These are phyloP conservation scores for Heterotilapia buettikoferi DNA, from an alignment of 2,113 vertebrate genomes.

Conservation along the genomic window DNA sequence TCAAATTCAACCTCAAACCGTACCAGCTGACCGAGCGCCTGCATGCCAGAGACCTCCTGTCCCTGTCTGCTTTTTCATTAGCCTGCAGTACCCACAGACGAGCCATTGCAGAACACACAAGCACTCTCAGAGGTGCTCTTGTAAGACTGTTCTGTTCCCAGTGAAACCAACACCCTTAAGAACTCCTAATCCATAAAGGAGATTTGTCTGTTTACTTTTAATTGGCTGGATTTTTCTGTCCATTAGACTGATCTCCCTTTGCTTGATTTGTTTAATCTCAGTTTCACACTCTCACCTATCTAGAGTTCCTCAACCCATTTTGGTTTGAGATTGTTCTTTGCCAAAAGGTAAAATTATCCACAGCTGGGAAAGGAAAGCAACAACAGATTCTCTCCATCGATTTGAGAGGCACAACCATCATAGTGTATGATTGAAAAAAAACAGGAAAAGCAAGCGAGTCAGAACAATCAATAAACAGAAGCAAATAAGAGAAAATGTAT, in stretches of 20 bases:
- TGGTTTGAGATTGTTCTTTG: background rate
- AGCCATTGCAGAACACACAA: constrained; percentile 12
- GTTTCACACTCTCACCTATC: background rate
- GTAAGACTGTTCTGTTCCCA: background rate
- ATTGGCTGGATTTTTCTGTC: constrained; percentile 1
- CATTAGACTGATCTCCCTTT: background rate
- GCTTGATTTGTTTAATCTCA: background rate
- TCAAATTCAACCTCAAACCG: constrained; percentile 31
- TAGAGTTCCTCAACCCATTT: background rate
- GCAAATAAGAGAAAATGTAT: background rate
- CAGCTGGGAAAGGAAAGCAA: background rate
- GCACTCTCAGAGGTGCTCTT: background rate
- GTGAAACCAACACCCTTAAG: background rate
- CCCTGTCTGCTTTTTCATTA: background rate
- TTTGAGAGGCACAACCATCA: background rate
- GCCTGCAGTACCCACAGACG: background rate
- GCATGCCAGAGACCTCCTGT: constrained; percentile 19
- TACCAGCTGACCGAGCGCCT: constrained; percentile 47
- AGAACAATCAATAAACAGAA: background rate
- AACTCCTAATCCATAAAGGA: constrained; percentile 25
- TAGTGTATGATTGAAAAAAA: background rate
- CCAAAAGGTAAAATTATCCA: constrained; percentile 10
- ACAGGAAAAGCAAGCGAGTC: background rate
- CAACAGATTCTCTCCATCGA: background rate
- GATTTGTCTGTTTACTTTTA: constrained; percentile 17